Base-by-base conservation (phyloP, 2,113 vertebrate species). In the Chamaetylas fuelleborni region DNA sequence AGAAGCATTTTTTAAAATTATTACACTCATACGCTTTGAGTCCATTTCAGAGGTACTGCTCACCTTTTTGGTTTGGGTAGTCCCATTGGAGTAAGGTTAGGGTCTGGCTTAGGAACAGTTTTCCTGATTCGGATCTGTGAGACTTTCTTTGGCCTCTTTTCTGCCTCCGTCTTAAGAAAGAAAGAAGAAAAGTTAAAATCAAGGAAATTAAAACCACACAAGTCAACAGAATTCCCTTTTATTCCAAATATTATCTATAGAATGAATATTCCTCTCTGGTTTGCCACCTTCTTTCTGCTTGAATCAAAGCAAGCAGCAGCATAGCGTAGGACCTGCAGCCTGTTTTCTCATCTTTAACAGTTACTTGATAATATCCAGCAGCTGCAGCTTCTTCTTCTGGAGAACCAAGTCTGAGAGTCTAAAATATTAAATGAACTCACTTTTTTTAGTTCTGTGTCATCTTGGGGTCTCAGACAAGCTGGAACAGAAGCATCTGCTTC, bases 81-180 rank as follows among this genome's bases (percentile, higher is more conserved):
- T 57, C 99, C 99, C 99, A 99, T 99, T 7, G 99, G 99, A 38
- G 99, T 99, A 73, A 99, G 98, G 62, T 97, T 99, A 33, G 98
- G 98, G 73, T 99, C 99, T 14, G 98, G 98, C 69, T 97, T 99
- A 10, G 99, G 99, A 61, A 99, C 91, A 8, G 98, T 98, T 92
- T 99, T 99, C 65, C 99, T 98, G 91, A 99, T 99, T 71, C 98
- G 97, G 80, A 99, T 99, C 97, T 99, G 98, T 31, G 99, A 99
- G 29, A 99, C 99, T 94, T 98, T 98, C 98, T 98, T 98, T 96
- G 97, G 97, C 94, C 96, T 98, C 93, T 97, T 91, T 93, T 98
- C 97, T 61, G 95, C 80, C 72, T 98, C 97, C 73, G 78, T 91
- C 97, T 98, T 93, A 92, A 78, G 71, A 50, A 61, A 43, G 36